These are phyloP conservation scores for Cerastis rubricosa DNA, from an alignment of 2,888 invertebrate species.

Conservation along the genomic window DNA sequence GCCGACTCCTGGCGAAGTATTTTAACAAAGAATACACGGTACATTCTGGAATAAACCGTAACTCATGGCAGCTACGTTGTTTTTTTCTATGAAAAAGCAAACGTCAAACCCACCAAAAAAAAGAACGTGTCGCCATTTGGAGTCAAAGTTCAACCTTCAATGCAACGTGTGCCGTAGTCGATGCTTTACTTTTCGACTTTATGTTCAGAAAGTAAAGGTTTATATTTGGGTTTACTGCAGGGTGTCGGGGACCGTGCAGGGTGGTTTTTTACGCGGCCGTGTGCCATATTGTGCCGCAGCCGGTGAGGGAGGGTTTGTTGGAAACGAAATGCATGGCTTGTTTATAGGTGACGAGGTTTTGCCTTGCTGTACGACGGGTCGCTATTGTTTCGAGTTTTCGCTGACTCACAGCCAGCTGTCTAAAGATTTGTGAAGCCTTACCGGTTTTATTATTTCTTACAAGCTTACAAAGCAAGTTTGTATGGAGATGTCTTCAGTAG, in stretches of 20 bases:
- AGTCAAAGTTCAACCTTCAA: constrained; percentile 84
- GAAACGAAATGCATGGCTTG: constrained; percentile 75
- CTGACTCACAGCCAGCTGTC: constrained; percentile 57
- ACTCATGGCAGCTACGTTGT: constrained; percentile 54
- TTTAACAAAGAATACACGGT: constrained; percentile 70
- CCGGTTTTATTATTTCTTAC: constrained; percentile 8
- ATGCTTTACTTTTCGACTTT: constrained; percentile 65
- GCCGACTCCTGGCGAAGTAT: constrained; percentile 74
- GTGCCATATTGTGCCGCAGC: constrained; percentile 78
- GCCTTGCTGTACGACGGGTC: constrained; percentile 64
- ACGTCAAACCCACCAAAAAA: constrained; percentile 71
- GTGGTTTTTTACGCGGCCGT: constrained; percentile 78
- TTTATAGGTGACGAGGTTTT: constrained; percentile 83
- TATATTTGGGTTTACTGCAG: constrained; percentile 63
- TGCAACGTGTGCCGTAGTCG: constrained; percentile 67
- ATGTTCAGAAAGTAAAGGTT: constrained; percentile 71
- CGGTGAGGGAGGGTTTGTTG: constrained; percentile 70
- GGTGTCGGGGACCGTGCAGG: constrained; percentile 64
- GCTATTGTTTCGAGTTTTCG: constrained; percentile 69
- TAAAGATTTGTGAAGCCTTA: constrained; percentile 40
- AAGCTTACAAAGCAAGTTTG: constrained; percentile 4
- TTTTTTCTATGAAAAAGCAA: constrained; percentile 65
- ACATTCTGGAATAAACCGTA: constrained; percentile 68
- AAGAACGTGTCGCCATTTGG: constrained; percentile 73
- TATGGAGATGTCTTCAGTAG: background rate